A percentile compares a stretch with the other conserved stretches of the same genome.
These are phyloP conservation scores for Notarius quadriscutis DNA, from an alignment of 2,113 vertebrate species.

Conservation along the genomic window DNA sequence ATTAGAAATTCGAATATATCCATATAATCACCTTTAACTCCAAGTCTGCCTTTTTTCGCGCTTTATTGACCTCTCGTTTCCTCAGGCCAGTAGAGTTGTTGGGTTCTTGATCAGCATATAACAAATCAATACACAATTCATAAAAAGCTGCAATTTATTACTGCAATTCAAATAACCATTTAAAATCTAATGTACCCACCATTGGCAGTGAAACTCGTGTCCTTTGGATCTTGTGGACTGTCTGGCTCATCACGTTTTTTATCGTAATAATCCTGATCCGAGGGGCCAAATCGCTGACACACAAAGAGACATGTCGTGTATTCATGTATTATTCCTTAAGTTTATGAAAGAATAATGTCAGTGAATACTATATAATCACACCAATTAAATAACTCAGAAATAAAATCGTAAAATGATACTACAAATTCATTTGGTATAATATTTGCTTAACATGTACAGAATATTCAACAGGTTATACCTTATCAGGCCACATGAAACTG, in stretches of 20 bases:
- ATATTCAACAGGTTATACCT: slow-evolving; percentile 58
- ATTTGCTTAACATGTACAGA: not conserved
- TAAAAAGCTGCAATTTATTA: not conserved
- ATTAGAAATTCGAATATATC: not conserved
- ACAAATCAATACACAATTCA: not conserved
- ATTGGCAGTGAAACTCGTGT: not conserved
- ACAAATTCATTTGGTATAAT: not conserved
- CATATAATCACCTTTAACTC: slow-evolving; percentile 52
- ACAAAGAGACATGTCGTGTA: not conserved
- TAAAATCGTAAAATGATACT: not conserved
- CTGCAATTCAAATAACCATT: not conserved
- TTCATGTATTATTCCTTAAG: not conserved
- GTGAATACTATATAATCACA: not conserved
- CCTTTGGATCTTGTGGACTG: slow-evolving; percentile 50
- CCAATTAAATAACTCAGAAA: not conserved
- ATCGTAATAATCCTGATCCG: slow-evolving; percentile 73
- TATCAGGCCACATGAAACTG: slow-evolving; percentile 78
- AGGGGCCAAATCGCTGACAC: slow-evolving; percentile 73
- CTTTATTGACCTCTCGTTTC: slow-evolving; percentile 47
- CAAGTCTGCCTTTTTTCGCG: slow-evolving; percentile 52
- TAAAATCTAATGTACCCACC: slow-evolving; percentile 29
- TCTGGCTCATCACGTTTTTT: slow-evolving; percentile 76
- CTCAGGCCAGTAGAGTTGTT: slow-evolving; percentile 29
- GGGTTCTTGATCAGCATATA: slow-evolving; percentile 24
- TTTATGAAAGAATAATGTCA: not conserved